Conservation (phyloP, 1,140 invertebrate genomes). For the Pseudomyrmex sp. region DNA sequence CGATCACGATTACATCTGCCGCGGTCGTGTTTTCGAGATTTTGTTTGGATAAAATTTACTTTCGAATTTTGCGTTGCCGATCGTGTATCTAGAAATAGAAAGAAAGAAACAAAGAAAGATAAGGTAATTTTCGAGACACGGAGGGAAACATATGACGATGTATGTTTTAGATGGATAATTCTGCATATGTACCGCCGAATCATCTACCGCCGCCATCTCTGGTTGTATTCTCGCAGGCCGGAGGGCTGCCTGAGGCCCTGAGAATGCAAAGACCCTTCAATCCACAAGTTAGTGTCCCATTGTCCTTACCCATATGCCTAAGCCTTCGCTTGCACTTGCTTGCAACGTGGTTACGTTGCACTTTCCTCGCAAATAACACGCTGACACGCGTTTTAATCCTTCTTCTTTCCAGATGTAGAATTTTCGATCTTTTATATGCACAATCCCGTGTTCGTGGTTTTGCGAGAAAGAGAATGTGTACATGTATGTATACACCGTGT, state of each 20-base stretch:
- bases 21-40: constrained; percentile 4
- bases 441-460: neutral
- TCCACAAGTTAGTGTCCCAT: constrained; percentile 87
- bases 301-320: constrained; percentile 66
- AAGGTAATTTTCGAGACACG: neutral
- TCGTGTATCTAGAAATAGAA: constrained; percentile 6
- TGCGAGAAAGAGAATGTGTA: neutral
- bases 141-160: constrained; percentile 71
- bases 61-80: constrained; percentile 12
- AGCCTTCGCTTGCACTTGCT: constrained; percentile 17
- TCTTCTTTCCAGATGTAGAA: neutral
- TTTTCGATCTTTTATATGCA: neutral
- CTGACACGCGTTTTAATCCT: constrained; percentile 1
- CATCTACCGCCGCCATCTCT: constrained; percentile 92
- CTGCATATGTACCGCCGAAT: constrained; percentile 89
- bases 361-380: neutral
- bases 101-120: constrained; percentile 46
- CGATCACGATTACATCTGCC: neutral
- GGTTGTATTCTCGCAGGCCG: constrained; percentile 93
- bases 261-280: constrained; percentile 91
- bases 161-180: constrained; percentile 88
- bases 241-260: constrained; percentile 90
- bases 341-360: neutral
- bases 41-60: neutral
- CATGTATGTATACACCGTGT: no score